Base-by-base conservation (phyloP, 1,140 invertebrate species). In the Leptinotarsa undecemlineata region DNA sequence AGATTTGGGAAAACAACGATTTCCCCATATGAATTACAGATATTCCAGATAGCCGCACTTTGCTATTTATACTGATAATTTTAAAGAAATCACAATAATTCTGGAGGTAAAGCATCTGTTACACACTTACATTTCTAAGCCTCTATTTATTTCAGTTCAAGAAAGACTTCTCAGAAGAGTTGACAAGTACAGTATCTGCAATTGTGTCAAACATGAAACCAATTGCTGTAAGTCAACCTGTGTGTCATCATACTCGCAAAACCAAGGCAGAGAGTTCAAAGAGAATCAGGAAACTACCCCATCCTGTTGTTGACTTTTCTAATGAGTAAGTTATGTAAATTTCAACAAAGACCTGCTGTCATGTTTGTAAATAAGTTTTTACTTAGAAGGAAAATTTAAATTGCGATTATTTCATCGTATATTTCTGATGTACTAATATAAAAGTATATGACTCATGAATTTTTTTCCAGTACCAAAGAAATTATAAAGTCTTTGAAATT, bases 401-500 rank as follows among this genome's bases (percentile, higher is more conserved):
- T 42, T 11, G 8, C 8, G 11, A 42, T 4, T 62, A 61, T 23
- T 62, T 61, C 42, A 63, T 33, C 2, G 1, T 4, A n/a, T 26
- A 61, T 71, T 20, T 70, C 20, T 20, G 8, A 48, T 70, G n/a
- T 48, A 48, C 19, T 57, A 5, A 61, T 17, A 61, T 61, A 13
- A 17, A 17, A 6, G 17, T n/a, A 4, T 20, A 13, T n/a, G 60
- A 19, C 8, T 61, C 60, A 17, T 61, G n/a, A 8, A 66, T 66
- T 69, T 20, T 19, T 73, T 67, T 73, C 13, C 19, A 78, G 74
- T 11, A 51, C 74, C 23, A 78, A 76, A 63, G 75, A 74, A 23
- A 21, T 78, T 14, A 4, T 76, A 13, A 80, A 80, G 73, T 78
- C 80, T 0, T 20, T 81, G 42, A 85, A 84, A 73, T 75, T 83